phyloP scores from a whole-genome alignment of 2,797 vertebrate species.

The Parotocinclus haroldoi region DNA sequence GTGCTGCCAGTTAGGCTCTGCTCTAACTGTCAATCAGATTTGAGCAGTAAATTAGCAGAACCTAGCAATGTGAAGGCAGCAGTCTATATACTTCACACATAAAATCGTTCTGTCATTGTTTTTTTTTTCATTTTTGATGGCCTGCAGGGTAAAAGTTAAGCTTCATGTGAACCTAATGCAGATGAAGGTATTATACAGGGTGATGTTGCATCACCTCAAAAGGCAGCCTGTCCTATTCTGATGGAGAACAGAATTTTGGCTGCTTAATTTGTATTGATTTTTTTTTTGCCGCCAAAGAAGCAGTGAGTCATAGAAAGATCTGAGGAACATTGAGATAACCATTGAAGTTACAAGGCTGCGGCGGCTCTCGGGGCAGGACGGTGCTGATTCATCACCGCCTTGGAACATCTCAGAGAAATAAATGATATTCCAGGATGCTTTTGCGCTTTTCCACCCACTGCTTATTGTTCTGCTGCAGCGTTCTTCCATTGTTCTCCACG shows the following conservation, averaged over 20 bases:
- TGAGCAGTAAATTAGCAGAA: neutral
- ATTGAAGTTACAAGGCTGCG: conserved; percentile 21
- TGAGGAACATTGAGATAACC: conserved; percentile 39
- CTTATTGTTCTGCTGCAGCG: conserved; percentile 28
- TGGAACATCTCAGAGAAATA: conserved; percentile 26
- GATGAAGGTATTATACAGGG: conserved; percentile 44
- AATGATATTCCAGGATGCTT: conserved; percentile 32
- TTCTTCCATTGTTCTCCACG: conserved; percentile 12
- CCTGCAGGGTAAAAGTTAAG: neutral
- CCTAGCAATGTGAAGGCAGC: neutral
- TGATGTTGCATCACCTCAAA: conserved; percentile 30
- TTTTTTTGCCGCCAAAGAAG: conserved; percentile 21
- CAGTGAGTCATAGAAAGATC: conserved; percentile 41
- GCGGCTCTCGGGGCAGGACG: conserved; percentile 12
- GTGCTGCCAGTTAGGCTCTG: no score
- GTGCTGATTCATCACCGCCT: conserved; percentile 35
- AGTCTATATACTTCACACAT: conserved; percentile 12
- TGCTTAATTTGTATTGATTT: conserved; percentile 38
- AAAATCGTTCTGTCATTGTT: conserved; percentile 17
- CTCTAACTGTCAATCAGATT: neutral
- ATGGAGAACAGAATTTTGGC: neutral
- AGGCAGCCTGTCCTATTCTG: conserved; percentile 20
- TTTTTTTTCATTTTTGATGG: conserved; percentile 2
- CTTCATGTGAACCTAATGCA: conserved; percentile 27
- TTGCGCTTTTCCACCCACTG: conserved; percentile 7